Conservation (phyloP, 2,113 vertebrate genomes). For the Gnathonemus echidnorhynchus region DNA sequence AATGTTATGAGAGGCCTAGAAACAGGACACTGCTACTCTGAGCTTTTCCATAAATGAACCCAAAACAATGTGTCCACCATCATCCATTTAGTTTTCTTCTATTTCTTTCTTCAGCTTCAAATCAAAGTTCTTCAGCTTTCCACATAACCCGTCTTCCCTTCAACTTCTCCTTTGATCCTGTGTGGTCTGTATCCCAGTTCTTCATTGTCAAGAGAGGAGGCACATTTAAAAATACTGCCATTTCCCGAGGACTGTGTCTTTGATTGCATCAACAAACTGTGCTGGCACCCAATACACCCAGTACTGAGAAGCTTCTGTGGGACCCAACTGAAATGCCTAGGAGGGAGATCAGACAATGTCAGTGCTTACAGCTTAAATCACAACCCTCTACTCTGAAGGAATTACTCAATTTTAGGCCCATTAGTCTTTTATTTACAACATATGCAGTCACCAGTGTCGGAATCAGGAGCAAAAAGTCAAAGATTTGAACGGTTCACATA, state of each 20-base stretch:
- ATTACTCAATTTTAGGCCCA: background rate
- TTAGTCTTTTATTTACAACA: background rate
- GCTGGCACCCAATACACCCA: conserved; percentile 99
- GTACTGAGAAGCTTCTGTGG: conserved; percentile 99
- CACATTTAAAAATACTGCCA: conserved; percentile 99
- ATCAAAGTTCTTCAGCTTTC: conserved; percentile 49
- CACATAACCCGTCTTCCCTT: conserved; percentile 68
- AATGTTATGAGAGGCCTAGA: conserved; percentile 57
- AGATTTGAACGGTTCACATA: background rate
- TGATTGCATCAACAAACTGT: conserved; percentile 99
- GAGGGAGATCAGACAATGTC: conserved; percentile 20
- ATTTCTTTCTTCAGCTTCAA: conserved; percentile 37
- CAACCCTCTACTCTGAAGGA: background rate
- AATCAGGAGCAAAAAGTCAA: background rate
- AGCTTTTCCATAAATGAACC: conserved; percentile 50
- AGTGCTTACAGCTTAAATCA: background rate
- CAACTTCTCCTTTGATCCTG: conserved; percentile 54
- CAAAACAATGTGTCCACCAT: conserved; percentile 57
- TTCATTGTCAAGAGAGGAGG: conserved; percentile 90
- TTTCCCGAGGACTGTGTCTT: conserved; percentile 99
- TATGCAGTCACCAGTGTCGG: background rate
- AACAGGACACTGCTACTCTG: conserved; percentile 59
- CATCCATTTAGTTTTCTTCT: conserved; percentile 55
- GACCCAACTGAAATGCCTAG: conserved; percentile 97
- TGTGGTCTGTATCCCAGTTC: conserved; percentile 63